Evolutionary conservation across 2,888 invertebrate genomes (phyloP).

Genomic region (Beris morrisii): DNA sequence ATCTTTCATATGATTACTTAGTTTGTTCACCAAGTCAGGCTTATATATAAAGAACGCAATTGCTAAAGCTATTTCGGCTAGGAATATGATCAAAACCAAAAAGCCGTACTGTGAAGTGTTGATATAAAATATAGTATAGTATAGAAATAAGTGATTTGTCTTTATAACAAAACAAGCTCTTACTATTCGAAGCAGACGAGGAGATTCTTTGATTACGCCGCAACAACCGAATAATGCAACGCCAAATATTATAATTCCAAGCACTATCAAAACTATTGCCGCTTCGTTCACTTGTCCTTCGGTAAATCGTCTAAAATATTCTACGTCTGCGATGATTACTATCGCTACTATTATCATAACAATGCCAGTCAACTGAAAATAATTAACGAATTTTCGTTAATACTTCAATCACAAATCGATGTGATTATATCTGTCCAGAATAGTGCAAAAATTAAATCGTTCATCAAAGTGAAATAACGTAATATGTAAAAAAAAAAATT

Average conservation of each 20-base stretch:
- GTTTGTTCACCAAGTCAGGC: not conserved
- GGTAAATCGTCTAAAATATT: not conserved
- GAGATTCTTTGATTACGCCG: constrained; percentile 1
- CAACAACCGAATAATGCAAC: constrained; percentile 7
- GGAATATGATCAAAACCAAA: not conserved
- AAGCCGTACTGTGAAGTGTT: not conserved
- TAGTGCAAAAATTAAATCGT: no score
- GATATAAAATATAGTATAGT: not conserved
- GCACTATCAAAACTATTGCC: not conserved
- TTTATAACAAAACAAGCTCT: not conserved
- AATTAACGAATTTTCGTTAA: no score
- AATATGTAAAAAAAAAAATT: no score
- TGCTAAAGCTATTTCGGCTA: constrained; percentile 6
- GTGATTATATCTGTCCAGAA: no score
- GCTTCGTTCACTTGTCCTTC: not conserved
- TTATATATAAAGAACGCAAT: constrained; percentile 5
- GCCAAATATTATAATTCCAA: constrained; percentile 4
- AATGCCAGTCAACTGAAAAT: not conserved
- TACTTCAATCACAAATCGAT: no score
- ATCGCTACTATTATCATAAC: constrained; percentile 6
- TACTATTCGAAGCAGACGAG: constrained; percentile 10
- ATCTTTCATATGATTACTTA: constrained; percentile 3
- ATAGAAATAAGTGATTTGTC: no score
- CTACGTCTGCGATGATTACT: not conserved
- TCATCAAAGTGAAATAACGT: no score